Evolutionary conservation across 2,797 vertebrate species (phyloP).

Genomic region (Sebastes diaconus): DNA sequence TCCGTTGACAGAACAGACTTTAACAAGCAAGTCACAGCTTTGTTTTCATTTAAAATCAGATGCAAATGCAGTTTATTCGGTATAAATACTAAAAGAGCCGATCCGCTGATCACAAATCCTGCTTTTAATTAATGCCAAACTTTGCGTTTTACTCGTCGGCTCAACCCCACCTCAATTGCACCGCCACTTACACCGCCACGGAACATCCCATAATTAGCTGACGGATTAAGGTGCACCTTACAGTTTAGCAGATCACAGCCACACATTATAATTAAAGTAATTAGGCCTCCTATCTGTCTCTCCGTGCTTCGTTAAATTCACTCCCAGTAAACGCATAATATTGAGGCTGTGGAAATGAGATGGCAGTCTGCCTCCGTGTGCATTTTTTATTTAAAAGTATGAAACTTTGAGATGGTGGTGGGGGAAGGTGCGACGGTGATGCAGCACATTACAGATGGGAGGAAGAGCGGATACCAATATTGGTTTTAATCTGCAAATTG

Average conservation of each 20-base stretch:
- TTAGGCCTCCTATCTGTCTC: slow-evolving; percentile 66
- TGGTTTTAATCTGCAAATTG: neutral
- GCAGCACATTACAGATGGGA: neutral
- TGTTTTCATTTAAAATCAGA: slow-evolving; percentile 17
- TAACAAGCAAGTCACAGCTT: slow-evolving; percentile 7
- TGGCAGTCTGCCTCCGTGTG: slow-evolving; percentile 2
- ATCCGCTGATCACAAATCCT: slow-evolving; percentile 21
- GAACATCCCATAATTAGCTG: slow-evolving; percentile 72
- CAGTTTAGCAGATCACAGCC: slow-evolving; percentile 77
- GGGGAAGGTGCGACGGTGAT: neutral
- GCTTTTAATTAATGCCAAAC: slow-evolving; percentile 50
- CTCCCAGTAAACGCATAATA: slow-evolving; percentile 43
- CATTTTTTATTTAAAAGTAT: neutral
- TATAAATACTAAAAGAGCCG: neutral
- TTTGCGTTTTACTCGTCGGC: slow-evolving; percentile 29
- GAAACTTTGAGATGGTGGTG: neutral
- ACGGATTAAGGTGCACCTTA: slow-evolving; percentile 76
- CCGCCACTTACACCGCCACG: slow-evolving; percentile 3
- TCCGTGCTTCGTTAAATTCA: slow-evolving; percentile 56
- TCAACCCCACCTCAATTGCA: slow-evolving; percentile 13
- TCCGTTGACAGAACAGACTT: neutral
- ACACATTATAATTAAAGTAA: slow-evolving; percentile 78
- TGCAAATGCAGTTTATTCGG: slow-evolving; percentile 8
- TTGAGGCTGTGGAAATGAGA: slow-evolving; percentile 50
- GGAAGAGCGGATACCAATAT: neutral